These are phyloP conservation scores for Pipra filicauda DNA, from an alignment of 2,113 vertebrate genomes.

Conservation along the genomic window DNA sequence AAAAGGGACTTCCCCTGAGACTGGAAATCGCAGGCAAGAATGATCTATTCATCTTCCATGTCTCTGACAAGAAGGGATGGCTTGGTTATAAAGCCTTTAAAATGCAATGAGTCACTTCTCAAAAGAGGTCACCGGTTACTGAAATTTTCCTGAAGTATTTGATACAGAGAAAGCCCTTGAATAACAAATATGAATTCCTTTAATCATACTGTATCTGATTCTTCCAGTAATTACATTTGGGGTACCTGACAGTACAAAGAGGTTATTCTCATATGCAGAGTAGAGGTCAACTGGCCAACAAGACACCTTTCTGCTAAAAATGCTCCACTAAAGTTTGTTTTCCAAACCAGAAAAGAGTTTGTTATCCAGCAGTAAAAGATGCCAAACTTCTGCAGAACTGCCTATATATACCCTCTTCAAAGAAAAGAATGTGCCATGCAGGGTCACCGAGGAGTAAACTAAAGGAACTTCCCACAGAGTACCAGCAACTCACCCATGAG, in stretches of 20 bases:
- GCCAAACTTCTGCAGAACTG: neutral
- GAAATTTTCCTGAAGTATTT: neutral
- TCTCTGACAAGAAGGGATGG: constrained; percentile 4
- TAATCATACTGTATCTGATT: neutral
- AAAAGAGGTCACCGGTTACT: neutral
- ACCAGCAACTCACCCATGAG: neutral
- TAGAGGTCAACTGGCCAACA: neutral
- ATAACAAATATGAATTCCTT: neutral
- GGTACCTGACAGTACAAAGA: neutral
- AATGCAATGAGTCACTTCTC: constrained; percentile 24
- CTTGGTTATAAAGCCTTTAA: constrained; percentile 30
- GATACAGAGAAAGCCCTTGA: neutral
- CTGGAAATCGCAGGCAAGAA: neutral
- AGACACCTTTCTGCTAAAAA: neutral
- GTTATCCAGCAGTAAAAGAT: neutral
- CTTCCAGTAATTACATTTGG: neutral
- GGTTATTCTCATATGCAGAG: neutral
- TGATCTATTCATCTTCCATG: constrained; percentile 1
- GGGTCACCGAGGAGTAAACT: neutral
- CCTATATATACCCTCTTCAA: neutral
- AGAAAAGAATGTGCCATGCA: neutral
- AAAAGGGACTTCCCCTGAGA: constrained; percentile 13
- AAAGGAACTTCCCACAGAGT: neutral
- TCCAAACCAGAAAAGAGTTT: neutral
- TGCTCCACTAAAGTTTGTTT: neutral